Evolutionary conservation across 2,113 vertebrate genomes (phyloP).

Genomic region (Pachypanchax playfairii): DNA sequence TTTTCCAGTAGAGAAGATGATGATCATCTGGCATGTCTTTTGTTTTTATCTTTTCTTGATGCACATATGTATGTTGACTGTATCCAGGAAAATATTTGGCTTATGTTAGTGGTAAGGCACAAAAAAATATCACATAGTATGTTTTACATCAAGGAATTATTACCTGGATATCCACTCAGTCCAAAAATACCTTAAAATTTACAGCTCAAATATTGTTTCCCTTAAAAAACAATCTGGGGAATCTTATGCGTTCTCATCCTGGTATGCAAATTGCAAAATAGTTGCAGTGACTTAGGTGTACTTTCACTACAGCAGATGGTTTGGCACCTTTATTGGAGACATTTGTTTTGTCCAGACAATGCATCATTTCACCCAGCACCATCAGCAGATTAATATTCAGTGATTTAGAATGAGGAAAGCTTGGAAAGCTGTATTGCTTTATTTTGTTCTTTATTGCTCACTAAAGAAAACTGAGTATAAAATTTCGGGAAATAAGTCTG

Average conservation of each 20-base stretch:
- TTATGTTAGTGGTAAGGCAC: background rate
- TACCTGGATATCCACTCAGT: background rate
- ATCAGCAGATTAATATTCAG: background rate
- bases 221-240: background rate
- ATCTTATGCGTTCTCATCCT: no score
- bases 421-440: background rate
- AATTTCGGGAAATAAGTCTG: background rate
- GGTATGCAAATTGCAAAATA: no score
- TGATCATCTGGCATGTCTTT: background rate
- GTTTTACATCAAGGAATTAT: background rate
- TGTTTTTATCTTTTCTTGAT: conserved; percentile 12
- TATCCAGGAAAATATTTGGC: conserved; percentile 9
- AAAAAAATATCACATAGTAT: background rate
- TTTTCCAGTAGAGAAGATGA: conserved; percentile 2
- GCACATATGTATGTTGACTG: conserved; percentile 9
- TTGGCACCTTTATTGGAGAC: background rate
- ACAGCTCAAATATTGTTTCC: background rate
- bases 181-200: background rate
- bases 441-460: background rate
- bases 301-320: background rate
- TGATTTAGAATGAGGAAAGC: background rate
- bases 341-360: background rate
- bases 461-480: background rate
- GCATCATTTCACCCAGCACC: background rate
- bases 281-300: background rate